Conservation (phyloP, 2,888 invertebrate genomes). For the Camptogramma bilineatum region DNA sequence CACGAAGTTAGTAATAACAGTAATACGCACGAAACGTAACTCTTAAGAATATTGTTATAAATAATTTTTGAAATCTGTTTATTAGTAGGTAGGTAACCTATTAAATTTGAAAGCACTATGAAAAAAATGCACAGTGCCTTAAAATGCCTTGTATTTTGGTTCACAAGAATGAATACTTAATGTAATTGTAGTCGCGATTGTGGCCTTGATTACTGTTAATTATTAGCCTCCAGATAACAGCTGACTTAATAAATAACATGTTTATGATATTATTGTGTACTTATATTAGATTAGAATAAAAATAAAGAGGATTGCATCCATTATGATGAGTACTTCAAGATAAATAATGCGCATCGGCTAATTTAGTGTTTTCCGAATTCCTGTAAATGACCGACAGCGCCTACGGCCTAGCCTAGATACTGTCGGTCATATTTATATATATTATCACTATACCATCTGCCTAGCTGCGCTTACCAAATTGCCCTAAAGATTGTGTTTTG, state of each 20-base stretch:
- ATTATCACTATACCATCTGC: no score
- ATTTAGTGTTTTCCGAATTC: no score
- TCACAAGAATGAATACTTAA: not conserved
- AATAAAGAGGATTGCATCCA: no score
- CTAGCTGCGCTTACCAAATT: no score
- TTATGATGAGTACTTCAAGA: no score
- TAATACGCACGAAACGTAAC: conserved; percentile 36
- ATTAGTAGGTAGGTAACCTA: conserved; percentile 1
- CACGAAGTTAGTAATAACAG: conserved; percentile 49
- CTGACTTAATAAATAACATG: not conserved
- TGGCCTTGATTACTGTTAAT: not conserved
- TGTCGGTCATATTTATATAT: no score
- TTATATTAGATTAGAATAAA: no score
- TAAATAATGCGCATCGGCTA: no score
- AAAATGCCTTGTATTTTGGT: not conserved
- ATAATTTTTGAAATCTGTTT: conserved; percentile 8
- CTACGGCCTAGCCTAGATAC: no score
- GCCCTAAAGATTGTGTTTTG: no score
- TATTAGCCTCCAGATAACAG: not conserved
- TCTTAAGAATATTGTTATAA: not conserved
- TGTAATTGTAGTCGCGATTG: not conserved
- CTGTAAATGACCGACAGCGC: no score
- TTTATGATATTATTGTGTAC: no score
- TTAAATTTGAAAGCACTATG: not conserved
- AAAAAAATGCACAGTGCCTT: not conserved